Conservation (phyloP, 1,140 invertebrate genomes). For the Plectrocnemia conspersa region DNA sequence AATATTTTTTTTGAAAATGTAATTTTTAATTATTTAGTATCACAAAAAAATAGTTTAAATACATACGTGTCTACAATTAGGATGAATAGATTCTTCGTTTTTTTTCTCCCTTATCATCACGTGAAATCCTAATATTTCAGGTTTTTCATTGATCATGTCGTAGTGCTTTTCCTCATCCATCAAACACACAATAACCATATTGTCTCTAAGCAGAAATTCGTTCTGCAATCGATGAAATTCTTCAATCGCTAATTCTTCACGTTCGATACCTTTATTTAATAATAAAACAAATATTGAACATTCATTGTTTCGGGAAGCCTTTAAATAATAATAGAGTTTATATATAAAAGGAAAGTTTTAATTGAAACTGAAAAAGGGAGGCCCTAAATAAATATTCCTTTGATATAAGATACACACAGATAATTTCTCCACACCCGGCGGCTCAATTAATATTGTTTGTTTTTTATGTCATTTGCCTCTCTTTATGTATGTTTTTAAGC, state of each 20-base stretch:
- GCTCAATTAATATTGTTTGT: neutral
- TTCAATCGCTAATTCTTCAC: conserved; percentile 26
- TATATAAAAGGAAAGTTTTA: conserved; percentile 19
- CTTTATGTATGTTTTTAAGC: too few species aligned
- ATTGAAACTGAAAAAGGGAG: conserved; percentile 9
- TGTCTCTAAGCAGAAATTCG: conserved; percentile 19
- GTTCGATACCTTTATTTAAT: conserved; percentile 22
- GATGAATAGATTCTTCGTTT: too few species aligned
- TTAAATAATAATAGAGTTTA: neutral
- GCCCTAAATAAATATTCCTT: conserved; percentile 9
- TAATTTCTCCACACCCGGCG: neutral
- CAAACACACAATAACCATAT: conserved; percentile 20
- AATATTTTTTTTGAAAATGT: too few species aligned
- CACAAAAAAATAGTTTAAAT: too few species aligned
- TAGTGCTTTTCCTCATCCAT: conserved; percentile 24
- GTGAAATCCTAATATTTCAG: conserved; percentile 28
- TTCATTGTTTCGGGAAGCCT: neutral
- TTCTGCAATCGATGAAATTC: conserved; percentile 28
- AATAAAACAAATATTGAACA: neutral
- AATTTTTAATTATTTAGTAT: too few species aligned
- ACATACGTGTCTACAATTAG: too few species aligned
- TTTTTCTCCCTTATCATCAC: conserved; percentile 15
- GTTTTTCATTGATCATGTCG: conserved; percentile 29
- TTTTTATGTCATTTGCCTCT: neutral
- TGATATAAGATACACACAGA: conserved; percentile 8